phyloP scores from a whole-genome alignment of 2,888 invertebrate genomes.

The Drosophila nigricruria region DNA sequence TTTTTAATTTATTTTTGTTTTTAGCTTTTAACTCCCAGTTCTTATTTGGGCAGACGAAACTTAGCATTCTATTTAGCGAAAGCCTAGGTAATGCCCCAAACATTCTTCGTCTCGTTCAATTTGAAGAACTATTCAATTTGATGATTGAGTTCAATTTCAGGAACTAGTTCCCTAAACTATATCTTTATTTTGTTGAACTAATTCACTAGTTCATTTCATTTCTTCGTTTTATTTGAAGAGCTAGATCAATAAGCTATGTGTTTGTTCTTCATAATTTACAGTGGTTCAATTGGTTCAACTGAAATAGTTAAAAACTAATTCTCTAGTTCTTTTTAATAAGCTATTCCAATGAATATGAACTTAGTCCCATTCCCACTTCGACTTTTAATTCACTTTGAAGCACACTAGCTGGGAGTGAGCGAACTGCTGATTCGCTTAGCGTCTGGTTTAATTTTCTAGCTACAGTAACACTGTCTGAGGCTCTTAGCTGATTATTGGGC shows the following conservation, averaged over 20 bases:
- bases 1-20: conserved; percentile 1
- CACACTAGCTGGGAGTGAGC: background rate
- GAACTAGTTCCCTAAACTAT: background rate
- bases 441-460: background rate
- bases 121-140: background rate
- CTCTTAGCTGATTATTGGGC: background rate
- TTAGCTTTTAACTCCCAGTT: conserved; percentile 5
- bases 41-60: background rate
- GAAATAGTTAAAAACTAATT: too few relatives aligned
- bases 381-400: background rate
- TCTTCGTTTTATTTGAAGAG: background rate
- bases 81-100: background rate
- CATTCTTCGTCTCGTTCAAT: background rate
- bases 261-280: background rate
- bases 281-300: too few relatives aligned
- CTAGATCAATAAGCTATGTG: background rate
- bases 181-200: background rate
- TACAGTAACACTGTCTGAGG: background rate
- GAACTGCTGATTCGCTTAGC: background rate
- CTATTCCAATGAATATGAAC: background rate
- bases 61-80: background rate
- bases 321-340: background rate
- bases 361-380: background rate
- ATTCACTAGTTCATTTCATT: background rate
- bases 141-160: background rate